Conservation (phyloP, 2,113 vertebrate genomes). For the Sinocyclocheilus anshuiensis region DNA sequence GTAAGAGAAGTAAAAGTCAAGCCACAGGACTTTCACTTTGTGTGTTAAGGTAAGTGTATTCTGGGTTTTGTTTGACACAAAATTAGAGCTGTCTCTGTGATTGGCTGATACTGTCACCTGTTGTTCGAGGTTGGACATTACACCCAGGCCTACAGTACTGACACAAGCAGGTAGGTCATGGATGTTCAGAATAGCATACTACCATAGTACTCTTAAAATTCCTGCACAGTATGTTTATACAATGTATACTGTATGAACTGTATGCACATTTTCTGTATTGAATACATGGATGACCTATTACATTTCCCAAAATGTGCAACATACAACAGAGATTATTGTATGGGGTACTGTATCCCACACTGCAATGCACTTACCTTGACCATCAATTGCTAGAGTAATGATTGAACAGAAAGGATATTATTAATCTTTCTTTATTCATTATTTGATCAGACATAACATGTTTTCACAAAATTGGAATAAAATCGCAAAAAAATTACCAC, state of each 20-base stretch:
- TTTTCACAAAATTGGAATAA: neutral
- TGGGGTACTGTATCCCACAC: neutral
- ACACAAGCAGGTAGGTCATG: too few species aligned
- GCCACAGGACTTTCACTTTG: slow-evolving; percentile 25
- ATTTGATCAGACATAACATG: neutral
- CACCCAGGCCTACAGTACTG: too few species aligned
- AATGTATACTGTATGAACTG: neutral
- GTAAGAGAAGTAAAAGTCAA: slow-evolving; percentile 9
- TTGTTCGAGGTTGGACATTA: slow-evolving; percentile 8
- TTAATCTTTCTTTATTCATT: neutral
- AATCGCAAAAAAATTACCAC: neutral
- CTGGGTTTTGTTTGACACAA: slow-evolving; percentile 25
- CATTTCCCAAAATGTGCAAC: neutral
- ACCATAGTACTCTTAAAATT: neutral
- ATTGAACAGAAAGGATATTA: neutral
- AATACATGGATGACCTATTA: neutral
- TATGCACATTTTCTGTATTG: neutral
- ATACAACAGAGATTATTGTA: neutral
- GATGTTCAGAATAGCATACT: neutral
- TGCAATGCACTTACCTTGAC: neutral
- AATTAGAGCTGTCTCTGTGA: neutral
- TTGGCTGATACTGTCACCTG: slow-evolving; percentile 52
- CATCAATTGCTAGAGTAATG: neutral
- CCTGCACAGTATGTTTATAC: neutral
- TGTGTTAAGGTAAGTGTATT: slow-evolving; percentile 24